These are phyloP conservation scores for Mamestra brassicae DNA, from an alignment of 2,888 invertebrate species.

Conservation along the genomic window DNA sequence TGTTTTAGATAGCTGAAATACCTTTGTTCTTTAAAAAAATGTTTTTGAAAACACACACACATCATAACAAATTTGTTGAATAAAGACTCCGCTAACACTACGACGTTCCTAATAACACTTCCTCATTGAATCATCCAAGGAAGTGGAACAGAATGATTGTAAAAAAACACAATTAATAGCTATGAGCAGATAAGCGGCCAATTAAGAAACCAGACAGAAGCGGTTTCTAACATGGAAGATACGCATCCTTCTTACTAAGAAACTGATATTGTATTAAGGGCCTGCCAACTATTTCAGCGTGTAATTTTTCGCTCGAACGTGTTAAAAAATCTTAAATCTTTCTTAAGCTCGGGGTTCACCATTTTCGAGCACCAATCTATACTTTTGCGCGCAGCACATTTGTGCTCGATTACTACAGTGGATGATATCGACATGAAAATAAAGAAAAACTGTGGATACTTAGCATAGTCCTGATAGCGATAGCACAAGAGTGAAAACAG, in stretches of 20 bases:
- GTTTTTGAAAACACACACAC: neutral
- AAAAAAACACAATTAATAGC: slow-evolving; percentile 67
- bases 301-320: neutral
- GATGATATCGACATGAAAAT: neutral
- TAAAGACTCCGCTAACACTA: neutral
- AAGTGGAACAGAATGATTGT: slow-evolving; percentile 66
- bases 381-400: no score
- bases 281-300: neutral
- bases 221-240: slow-evolving; percentile 56
- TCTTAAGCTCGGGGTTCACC: no score
- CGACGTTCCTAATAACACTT: slow-evolving; percentile 52
- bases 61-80: slow-evolving; percentile 11
- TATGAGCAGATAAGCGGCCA: slow-evolving; percentile 63
- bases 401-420: no score
- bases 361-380: neutral
- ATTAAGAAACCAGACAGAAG: slow-evolving; percentile 72
- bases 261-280: slow-evolving; percentile 19
- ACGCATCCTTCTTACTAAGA: slow-evolving; percentile 35
- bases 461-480: neutral
- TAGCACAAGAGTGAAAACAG: neutral
- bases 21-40: neutral
- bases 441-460: neutral
- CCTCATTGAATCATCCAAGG: slow-evolving; percentile 57
- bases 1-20: neutral
- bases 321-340: neutral